Base-by-base conservation (phyloP, 2,888 invertebrate genomes). In the Sialis lutaria region DNA sequence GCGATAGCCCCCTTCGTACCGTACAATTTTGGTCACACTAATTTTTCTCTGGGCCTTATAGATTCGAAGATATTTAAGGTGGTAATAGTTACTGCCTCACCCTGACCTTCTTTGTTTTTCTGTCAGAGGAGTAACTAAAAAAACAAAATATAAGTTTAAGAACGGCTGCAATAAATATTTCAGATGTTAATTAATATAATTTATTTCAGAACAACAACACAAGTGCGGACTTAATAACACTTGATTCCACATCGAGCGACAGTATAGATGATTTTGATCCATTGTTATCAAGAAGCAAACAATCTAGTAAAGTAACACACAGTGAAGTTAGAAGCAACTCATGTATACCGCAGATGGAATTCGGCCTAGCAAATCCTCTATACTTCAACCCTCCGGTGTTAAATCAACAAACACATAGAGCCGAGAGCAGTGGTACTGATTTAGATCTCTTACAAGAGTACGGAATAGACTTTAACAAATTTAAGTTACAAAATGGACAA, bases 381-480 rank as follows among this genome's bases (percentile, higher is more conserved):
- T 70, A 68, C 56, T 68, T 65, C 49, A 49, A 50, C 41, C 52
- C 54, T 39, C 49, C 51, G 35, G 50, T 48, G 40, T 44, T 55
- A 22, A 56, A 56, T 46, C 54, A 58, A 64, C 71, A 72, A 51
- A 72, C 69, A 62, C 67, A 65, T 48, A 68, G 65, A 54, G 33
- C 30, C n/a, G 33, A 50, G 35, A 53, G 52, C 47, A 50, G 54
- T 47, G 62, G 63, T 41, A 66, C 70, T 49, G 82, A 82, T 56
- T 72, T 75, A 57, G 81, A 80, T 58, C 67, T 83, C 47, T 68
- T 83, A 52, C 75, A 78, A 56, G 82, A 83, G 56, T 83, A 83
- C 57, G 83, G 83, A 46, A 65, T 83, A 53, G 78, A 82, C 63
- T 82, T 82, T 59, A 68, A 73, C 53, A 74, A 72, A 51, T 67